Percentiles rank a stretch among this genome's conserved stretches.
phyloP scores from a whole-genome alignment of 2,113 vertebrate genomes.

The Bombycilla garrulus region DNA sequence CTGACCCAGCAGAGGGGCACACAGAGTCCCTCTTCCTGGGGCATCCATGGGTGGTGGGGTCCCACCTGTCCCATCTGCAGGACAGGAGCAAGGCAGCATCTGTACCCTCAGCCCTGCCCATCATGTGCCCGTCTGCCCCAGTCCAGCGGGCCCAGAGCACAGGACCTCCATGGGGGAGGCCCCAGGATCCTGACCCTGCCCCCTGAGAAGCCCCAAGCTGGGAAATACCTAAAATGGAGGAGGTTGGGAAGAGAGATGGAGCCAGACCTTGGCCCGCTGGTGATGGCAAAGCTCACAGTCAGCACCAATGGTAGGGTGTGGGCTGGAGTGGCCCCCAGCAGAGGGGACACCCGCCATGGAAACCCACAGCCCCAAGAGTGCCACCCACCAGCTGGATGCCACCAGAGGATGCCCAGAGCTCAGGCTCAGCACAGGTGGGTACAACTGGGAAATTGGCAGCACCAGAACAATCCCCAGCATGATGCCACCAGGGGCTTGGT shows the following conservation, averaged over 20 bases:
- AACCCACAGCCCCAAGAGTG: neutral
- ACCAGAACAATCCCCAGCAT: neutral
- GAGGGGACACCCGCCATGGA: accelerated
- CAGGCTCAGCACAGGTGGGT: neutral
- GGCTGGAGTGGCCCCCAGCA: too few relatives aligned
- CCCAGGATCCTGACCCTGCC: neutral
- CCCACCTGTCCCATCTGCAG: accelerated
- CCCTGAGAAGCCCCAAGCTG: neutral
- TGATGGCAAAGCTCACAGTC: accelerated
- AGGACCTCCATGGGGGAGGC: neutral
- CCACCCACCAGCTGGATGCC: neutral
- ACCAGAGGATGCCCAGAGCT: neutral
- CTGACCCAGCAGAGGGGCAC: neutral
- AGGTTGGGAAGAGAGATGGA: neutral
- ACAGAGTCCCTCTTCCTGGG: accelerated
- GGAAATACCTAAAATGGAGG: constrained; percentile 22
- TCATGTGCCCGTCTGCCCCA: too few relatives aligned
- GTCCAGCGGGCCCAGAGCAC: neutral
- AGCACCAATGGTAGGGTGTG: neutral
- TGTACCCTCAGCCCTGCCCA: neutral
- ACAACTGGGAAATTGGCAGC: neutral
- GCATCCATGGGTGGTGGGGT: accelerated
- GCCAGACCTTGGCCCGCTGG: accelerated
- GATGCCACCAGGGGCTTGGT: neutral
- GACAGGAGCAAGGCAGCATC: neutral